Conservation (phyloP, 2,113 vertebrate species). For the Corvus moneduloides region DNA sequence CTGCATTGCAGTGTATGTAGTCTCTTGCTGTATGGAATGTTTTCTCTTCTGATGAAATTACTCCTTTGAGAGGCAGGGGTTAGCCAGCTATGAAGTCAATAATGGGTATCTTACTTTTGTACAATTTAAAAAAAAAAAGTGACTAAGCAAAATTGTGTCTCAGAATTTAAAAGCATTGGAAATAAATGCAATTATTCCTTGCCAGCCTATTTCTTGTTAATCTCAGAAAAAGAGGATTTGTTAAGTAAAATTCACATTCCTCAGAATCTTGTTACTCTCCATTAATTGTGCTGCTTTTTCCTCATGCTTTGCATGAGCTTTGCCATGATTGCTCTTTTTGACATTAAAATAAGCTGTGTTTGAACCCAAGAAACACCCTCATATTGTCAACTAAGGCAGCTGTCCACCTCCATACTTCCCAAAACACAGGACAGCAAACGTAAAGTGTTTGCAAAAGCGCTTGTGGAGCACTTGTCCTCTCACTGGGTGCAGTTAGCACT, state of each 20-base stretch:
- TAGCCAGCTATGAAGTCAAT: neutral
- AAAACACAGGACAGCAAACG: neutral
- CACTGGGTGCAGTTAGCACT: neutral
- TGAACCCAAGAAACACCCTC: neutral
- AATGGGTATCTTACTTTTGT: neutral
- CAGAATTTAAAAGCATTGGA: neutral
- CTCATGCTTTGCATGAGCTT: neutral
- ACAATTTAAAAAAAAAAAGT: fast-evolving
- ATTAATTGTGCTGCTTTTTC: neutral
- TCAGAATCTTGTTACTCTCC: neutral
- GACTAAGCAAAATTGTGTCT: neutral
- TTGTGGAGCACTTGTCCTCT: neutral
- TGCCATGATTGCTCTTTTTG: neutral
- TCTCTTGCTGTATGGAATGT: neutral
- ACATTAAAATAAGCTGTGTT: neutral
- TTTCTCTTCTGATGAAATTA: neutral
- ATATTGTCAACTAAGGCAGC: neutral
- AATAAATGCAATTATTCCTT: neutral
- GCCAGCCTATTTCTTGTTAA: neutral
- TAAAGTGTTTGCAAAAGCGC: neutral
- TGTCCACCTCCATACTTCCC: neutral
- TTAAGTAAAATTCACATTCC: neutral
- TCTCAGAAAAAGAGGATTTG: neutral
- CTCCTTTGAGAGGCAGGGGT: neutral
- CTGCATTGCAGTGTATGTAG: neutral